These are phyloP conservation scores for Atractosteus spatula DNA, from an alignment of 2,113 vertebrate species.

Conservation along the genomic window DNA sequence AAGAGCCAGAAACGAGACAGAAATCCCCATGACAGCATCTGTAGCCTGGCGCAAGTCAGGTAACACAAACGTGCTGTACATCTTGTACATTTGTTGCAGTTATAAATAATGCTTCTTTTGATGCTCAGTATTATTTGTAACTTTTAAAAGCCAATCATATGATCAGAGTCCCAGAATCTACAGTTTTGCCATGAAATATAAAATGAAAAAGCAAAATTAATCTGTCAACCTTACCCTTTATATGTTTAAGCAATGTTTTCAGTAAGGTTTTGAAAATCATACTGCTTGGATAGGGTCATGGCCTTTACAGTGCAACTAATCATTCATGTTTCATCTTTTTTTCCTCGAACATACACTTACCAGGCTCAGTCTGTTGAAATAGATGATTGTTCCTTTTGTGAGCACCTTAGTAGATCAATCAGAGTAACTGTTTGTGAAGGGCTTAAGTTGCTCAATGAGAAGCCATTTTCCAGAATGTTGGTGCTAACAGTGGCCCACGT, in stretches of 20 bases:
- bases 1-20: too few species aligned
- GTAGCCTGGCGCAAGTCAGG: too few species aligned
- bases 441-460: neutral
- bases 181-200: constrained; percentile 1
- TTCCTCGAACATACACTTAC: neutral
- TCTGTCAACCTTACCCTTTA: constrained; percentile 20
- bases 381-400: constrained; percentile 35
- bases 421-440: constrained; percentile 42
- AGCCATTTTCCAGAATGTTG: neutral
- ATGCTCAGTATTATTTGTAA: neutral
- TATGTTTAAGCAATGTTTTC: neutral
- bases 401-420: constrained; percentile 51
- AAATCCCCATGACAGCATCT: too few species aligned
- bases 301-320: neutral
- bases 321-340: neutral
- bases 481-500: constrained; percentile 23
- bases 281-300: neutral
- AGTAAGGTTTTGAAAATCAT: constrained; percentile 1
- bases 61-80: too few species aligned
- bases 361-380: constrained; percentile 25
- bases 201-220: neutral
- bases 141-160: constrained; percentile 13
- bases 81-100: too few species aligned
- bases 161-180: constrained; percentile 4
- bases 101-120: too few species aligned